A percentile compares a stretch with the other conserved stretches of the same genome.
Evolutionary conservation across 1,140 invertebrate species (phyloP).

Genomic region (Drosophila ironensis): DNA sequence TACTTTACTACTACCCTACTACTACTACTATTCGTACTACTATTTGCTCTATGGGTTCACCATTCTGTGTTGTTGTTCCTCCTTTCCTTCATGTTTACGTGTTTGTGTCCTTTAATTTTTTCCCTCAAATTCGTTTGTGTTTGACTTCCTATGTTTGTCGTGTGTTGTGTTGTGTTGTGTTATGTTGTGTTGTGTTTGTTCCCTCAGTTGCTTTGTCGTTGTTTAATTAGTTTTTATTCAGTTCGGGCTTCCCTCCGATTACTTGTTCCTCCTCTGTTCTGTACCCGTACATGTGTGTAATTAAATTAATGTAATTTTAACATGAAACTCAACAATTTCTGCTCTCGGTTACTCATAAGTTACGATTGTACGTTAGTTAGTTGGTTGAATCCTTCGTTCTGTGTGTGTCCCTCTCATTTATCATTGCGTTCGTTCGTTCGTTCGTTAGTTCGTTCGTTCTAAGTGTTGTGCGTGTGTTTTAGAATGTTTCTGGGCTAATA

Average conservation of each 20-base stretch:
- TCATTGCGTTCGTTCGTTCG: conserved; percentile 57
- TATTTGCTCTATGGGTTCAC: conserved; percentile 77
- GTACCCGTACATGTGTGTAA: conserved; percentile 68
- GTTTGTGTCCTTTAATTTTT: conserved; percentile 68
- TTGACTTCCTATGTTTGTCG: too few relatives aligned
- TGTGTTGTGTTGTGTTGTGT: too few relatives aligned
- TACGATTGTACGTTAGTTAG: conserved; percentile 47
- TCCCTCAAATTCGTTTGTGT: too few relatives aligned
- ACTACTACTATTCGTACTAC: conserved; percentile 69
- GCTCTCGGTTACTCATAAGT: conserved; percentile 71
- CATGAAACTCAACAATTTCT: conserved; percentile 81
- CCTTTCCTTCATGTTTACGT: conserved; percentile 52
- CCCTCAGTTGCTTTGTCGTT: conserved; percentile 26
- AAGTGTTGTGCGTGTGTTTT: conserved; percentile 41
- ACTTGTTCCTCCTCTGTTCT: not conserved
- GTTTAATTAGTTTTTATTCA: conserved; percentile 24
- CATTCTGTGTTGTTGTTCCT: conserved; percentile 68
- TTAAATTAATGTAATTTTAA: conserved; percentile 80
- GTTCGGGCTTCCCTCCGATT: conserved; percentile 12
- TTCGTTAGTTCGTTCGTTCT: conserved; percentile 61
- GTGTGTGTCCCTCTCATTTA: conserved; percentile 63
- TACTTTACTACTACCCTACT: conserved; percentile 53
- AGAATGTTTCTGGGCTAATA: conserved; percentile 31
- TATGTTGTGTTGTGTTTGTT: conserved; percentile 16
- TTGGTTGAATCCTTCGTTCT: conserved; percentile 42